phyloP scores from a whole-genome alignment of 2,113 vertebrate genomes.

The Elanoides forficatus region DNA sequence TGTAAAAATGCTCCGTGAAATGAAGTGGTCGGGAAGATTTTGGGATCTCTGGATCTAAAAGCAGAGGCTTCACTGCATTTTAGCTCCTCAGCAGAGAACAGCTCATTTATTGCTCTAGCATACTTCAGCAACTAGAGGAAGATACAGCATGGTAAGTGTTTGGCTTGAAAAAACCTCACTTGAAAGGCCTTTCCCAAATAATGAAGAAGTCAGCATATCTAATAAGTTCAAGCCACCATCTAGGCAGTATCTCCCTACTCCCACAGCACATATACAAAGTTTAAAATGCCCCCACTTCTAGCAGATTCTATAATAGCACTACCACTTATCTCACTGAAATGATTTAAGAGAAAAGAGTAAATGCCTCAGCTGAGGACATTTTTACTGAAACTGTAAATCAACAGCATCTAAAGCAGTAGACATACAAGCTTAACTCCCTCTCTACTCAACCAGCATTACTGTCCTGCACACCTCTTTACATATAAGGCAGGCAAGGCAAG shows the following conservation, averaged over 20 bases:
- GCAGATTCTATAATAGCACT: not conserved
- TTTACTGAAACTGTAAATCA: not conserved
- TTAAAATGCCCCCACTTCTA: not conserved
- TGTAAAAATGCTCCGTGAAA: not conserved
- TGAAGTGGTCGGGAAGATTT: not conserved
- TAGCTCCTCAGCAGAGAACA: not conserved
- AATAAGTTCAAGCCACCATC: not conserved
- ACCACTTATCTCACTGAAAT: not conserved
- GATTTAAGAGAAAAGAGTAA: not conserved
- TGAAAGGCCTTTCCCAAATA: not conserved
- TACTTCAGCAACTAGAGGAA: not conserved
- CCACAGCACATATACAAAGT: not conserved
- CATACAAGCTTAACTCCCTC: not conserved
- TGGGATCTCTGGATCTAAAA: not conserved
- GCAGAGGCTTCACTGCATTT: not conserved
- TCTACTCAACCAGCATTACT: not conserved
- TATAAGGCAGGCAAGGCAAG: rapidly evolving
- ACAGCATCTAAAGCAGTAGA: not conserved
- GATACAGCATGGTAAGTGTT: not conserved
- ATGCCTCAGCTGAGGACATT: not conserved
- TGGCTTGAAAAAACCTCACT: not conserved
- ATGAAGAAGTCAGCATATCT: not conserved
- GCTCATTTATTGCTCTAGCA: not conserved
- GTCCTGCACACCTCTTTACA: not conserved
- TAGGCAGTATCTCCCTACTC: not conserved